phyloP scores from a whole-genome alignment of 2,113 vertebrate genomes.

The Oryzias curvinotus region DNA sequence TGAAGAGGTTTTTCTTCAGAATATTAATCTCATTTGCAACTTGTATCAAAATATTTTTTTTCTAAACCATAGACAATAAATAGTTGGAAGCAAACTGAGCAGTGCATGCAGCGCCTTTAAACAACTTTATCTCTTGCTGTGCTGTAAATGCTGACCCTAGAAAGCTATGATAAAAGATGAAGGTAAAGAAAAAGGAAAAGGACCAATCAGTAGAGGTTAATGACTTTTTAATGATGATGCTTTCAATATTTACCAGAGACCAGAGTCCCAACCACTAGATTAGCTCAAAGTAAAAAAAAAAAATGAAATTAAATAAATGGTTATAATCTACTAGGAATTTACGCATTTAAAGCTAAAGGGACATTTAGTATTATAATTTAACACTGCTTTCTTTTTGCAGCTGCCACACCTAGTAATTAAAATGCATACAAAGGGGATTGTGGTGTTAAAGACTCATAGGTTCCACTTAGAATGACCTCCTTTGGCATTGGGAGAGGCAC shows the following conservation, averaged over 20 bases:
- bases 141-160: background rate
- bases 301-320: background rate
- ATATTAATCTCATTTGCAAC: background rate
- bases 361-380: slow-evolving; percentile 6
- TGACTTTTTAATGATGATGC: too few species aligned
- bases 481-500: slow-evolving; percentile 4
- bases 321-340: slow-evolving; percentile 21
- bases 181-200: too few species aligned
- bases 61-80: background rate
- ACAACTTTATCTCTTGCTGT: background rate
- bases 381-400: slow-evolving; percentile 15
- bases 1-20: background rate
- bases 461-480: background rate
- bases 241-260: too few species aligned
- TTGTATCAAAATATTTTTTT: background rate
- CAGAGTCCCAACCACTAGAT: too few species aligned
- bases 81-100: background rate
- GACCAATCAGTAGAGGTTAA: too few species aligned
- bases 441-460: background rate
- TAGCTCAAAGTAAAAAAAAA: too few species aligned
- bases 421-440: background rate
- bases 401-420: slow-evolving; percentile 17
- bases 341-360: background rate
- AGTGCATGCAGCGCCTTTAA: background rate
- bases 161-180: too few species aligned